Base-by-base conservation (phyloP, 1,140 invertebrate species). In the Drosophila trapezifrons region DNA sequence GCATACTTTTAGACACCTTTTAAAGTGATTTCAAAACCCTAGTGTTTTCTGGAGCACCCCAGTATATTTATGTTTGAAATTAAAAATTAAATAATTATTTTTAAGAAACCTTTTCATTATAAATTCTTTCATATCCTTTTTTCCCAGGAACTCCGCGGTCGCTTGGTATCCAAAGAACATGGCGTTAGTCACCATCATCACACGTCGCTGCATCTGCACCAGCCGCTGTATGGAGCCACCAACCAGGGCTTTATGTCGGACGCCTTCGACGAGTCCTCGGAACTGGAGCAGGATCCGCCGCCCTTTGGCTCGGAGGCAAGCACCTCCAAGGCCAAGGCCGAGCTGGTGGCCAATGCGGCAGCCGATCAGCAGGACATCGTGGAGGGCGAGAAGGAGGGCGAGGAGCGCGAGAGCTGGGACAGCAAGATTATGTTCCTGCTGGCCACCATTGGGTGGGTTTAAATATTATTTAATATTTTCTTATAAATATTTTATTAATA, bases 401-500 rank as follows among this genome's bases (percentile, higher is more conserved):
- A 96, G 42, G 97, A 98, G 72, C 93, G 97, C 37, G 97, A 98
- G 93, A 97, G 96, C 55, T 98, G 97, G 97, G 97, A 98, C 90
- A 97, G 96, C 91, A 98, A 98, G 91, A 92, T 98, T 32, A 98
- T 97, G 32, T 98, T 98, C 90, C 93, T 98, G 5, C 91, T 98
- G 54, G 97, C 97, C 0, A 97, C 97, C 15, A 96, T 98, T 15
- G 97, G 97, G 76, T 93, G 55, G 66, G 76, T 17, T 27, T 2
- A 25, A 25, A 25, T n/a, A 18, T 18, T 35, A 3, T 15, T n/a
- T n/a, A n/a, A 3, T 20, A 15, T 37, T 52, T 3, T 20, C 15
- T 20, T 15, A 29, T 20, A 27, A 7, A 43, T 45, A 45, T 38
- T 4, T 15, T 8, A 29, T 20, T 35, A 7, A 43, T 45, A 45